Base-by-base conservation (phyloP, 2,797 vertebrate genomes). In the Coregonus suidteri region DNA sequence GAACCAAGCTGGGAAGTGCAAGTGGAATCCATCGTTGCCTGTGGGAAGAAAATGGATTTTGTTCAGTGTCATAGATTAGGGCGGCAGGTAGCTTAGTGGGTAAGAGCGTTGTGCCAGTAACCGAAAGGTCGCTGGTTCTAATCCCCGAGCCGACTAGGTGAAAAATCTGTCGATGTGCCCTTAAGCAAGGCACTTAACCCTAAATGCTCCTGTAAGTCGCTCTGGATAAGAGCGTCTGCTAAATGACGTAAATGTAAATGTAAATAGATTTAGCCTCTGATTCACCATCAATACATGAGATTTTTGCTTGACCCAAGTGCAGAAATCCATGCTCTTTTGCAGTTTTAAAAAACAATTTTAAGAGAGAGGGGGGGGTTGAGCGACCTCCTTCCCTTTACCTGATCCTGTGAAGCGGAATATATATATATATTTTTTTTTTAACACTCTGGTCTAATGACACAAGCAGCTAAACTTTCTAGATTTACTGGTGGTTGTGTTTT, bases 1-100 rank as follows among this genome's bases (percentile, higher is more conserved):
- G 75, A 93, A 92, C 67, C 84, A 88, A 77, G 90, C 88, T 0
- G 91, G 91, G 78, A 94, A 91, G 84, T 91, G 94, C 35, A 85
- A 83, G 35, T 84, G 89, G 84, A 94, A 91, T 81, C 90, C 93
- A 79, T 91, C 89, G 73, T 93, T 93, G 75, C 92, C 93, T 94
- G 81, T 67, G 84, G 20, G 25, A 47, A 35, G 34, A 18, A n/a
- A 47, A 47, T 11, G 2, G 4, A 1, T 7, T 13, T 34, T 14
- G 16, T 30, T 35, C 6, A 18, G 7, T 20, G 34, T 73, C 25
- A 25, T 25, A 25, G 25, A 25, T 25, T 25, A 25, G 25, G 25
- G 25, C 25, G 25, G 25, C 25, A 25, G 25, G 25, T 25, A 25
- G 25, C 25, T 25, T 25, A 25, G 25, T 25, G 25, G 25, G 25